Evolutionary conservation across 2,113 vertebrate species (phyloP), one percentile per base, ranked within the genome.

Genomic region (Sorex araneus): DNA sequence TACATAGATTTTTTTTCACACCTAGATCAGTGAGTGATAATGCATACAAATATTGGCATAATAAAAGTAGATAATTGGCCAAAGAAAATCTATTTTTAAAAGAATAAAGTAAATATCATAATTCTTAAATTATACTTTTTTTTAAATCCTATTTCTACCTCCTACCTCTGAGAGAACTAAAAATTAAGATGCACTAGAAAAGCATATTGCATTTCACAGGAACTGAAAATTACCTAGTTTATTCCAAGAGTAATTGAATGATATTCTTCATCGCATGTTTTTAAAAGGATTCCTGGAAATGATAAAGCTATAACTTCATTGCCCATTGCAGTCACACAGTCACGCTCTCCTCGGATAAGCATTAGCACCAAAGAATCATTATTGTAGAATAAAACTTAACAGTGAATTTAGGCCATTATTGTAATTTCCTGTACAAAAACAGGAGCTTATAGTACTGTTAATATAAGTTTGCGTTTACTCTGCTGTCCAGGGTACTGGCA

Each of bases 391-490:
- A 89, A 95, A 94, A 89, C 71, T 91, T 95, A 64, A 81, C 77
- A 91, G 63, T 84, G 89, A 92, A 30, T 93, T 93, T 82, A 87
- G 36, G n/a, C 64, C 81, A 73, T 78, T 90, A 79, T 90, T 92
- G 63, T 87, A 89, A 95, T 94, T 96, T 84, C 57, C 83, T 79
- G 10, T 69, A n/a, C 28, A 90, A 79, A 92, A 13, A 50, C 34
- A 83, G 36, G 76, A 30, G 43, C 57, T 96, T 86, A 66, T 54
- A 83, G 15, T 89, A 89, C 92, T 94, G 85, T 94, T 94, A 91
- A 87, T 54, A 89, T 7, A 91, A 89, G 64, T 95, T 93, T 91
- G 34, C 60, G 93, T 96, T 95, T 95, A 69, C 86, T 95, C n/a
- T 87, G 28, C 92, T 95, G 76, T 43, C 60, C 91, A 89, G 47